Evolutionary conservation across 2,888 invertebrate genomes (phyloP), one percentile per base, ranked within the genome.

Genomic region (Drosophila birchii): DNA sequence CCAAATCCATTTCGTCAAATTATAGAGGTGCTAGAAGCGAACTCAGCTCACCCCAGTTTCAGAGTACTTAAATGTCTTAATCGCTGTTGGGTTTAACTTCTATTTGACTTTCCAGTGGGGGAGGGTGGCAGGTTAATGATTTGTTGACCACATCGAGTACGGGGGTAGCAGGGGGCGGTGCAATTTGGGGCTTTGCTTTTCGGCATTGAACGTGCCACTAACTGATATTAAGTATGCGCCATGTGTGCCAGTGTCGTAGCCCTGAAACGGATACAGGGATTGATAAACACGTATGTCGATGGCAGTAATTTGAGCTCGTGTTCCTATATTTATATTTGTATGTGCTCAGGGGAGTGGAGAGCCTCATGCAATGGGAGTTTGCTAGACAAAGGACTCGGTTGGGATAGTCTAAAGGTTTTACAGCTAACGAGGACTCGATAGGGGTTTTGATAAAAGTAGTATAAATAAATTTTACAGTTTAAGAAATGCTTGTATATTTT

Each of bases 31-130:
- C 69, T 45, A 53, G 59, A 56, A 51, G 55, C 47, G 11, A 43
- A 51, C 49, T 61, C 53, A 36, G n/a, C 23, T 34, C 41, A 44
- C 43, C 38, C 29, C 45, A 38, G 38, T 26, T 41, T 32, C 39
- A 14, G 41, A 18, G 47, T 47, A 57, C 59, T 68, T 78, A 64
- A 86, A 85, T 83, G 78, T 82, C 87, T 87, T 75, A 85, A 87
- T 83, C 63, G 73, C 66, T 58, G 57, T 56, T 43, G 59, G 70
- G 43, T 26, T 55, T 20, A 72, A 51, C 72, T 56, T 67, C 56
- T 55, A 67, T 67, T 67, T 55, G 38, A 67, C 67, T 67, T 67
- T 56, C 36, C 55, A 45, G 18, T 20, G 29, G 36, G 36, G 62
- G 36, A 29, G 62, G 56, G 20, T 26, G 47, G 23, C 41, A 23